phyloP scores from a whole-genome alignment of 2,797 vertebrate genomes.

The Saguinus oedipus region DNA sequence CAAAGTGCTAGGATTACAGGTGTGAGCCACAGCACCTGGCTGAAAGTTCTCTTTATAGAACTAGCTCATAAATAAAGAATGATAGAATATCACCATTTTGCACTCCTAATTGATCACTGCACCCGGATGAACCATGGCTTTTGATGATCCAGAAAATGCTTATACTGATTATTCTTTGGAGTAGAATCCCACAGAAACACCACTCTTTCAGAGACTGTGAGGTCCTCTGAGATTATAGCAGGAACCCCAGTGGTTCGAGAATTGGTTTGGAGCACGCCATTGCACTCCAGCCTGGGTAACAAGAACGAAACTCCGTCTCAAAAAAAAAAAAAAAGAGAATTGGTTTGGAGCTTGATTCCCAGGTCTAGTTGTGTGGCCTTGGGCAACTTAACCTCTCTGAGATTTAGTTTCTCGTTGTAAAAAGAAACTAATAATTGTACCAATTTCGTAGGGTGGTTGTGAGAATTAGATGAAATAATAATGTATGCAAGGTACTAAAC shows the following conservation, averaged over 20 bases:
- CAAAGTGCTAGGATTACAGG: not conserved
- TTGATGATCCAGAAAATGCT: conserved; percentile 36
- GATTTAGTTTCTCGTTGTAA: conserved; percentile 41
- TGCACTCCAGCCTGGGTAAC: too few species aligned
- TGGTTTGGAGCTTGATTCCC: conserved; percentile 24
- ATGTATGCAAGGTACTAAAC: not conserved
- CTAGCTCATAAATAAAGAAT: conserved; percentile 8
- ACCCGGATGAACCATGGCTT: not conserved
- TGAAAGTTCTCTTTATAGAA: not conserved
- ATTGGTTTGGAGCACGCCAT: not conserved
- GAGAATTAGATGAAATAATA: conserved; percentile 35
- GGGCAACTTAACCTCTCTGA: conserved; percentile 27
- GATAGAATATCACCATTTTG: conserved; percentile 9
- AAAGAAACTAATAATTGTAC: not conserved
- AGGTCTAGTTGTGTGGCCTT: conserved; percentile 12
- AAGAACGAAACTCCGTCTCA: too few species aligned
- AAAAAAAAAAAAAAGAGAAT: not conserved
- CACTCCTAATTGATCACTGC: not conserved
- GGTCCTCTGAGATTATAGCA: not conserved
- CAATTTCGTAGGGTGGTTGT: not conserved
- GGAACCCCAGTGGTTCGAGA: not conserved
- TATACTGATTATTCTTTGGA: conserved; percentile 18
- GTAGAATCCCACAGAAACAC: conserved; percentile 26
- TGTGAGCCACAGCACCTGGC: not conserved
- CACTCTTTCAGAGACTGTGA: conserved; percentile 4